A percentile compares a stretch with the other conserved stretches of the same genome.
Evolutionary conservation across 2,113 vertebrate genomes (phyloP).

Genomic region (Phylloscopus trochiloides): DNA sequence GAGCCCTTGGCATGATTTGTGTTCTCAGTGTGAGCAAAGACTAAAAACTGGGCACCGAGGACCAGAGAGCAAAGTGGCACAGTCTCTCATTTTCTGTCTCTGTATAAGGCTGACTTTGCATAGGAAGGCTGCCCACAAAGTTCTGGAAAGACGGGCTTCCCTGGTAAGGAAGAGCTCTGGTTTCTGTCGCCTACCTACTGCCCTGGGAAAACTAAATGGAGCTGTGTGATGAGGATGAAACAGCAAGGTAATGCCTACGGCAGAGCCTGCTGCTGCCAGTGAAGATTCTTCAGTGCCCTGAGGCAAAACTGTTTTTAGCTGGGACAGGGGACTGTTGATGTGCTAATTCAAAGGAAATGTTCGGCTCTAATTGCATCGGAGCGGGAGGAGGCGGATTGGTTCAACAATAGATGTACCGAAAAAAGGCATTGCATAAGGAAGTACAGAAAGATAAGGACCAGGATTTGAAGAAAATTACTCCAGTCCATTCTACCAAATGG

Average conservation of each 20-base stretch:
- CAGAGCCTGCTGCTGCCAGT: not conserved
- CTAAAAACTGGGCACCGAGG: not conserved
- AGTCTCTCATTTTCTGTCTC: not conserved
- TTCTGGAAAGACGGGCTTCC: not conserved
- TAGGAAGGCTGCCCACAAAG: not conserved
- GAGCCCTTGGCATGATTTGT: not conserved
- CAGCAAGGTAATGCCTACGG: not conserved
- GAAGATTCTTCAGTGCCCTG: not conserved
- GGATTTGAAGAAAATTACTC: slow-evolving; percentile 36
- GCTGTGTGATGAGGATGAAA: slow-evolving; percentile 8
- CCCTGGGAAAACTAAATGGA: slow-evolving; percentile 12
- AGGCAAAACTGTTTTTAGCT: slow-evolving; percentile 34
- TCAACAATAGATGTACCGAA: not conserved
- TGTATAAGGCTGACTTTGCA: not conserved
- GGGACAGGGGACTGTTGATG: slow-evolving; percentile 8
- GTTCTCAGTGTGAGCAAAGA: not conserved
- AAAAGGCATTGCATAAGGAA: not conserved
- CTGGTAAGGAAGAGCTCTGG: not conserved
- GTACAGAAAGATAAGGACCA: not conserved
- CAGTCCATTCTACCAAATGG: not conserved
- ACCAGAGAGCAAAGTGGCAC: not conserved
- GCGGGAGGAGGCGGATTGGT: not conserved
- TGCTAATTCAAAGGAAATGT: slow-evolving; percentile 49
- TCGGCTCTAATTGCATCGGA: not conserved
- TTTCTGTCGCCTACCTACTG: not conserved